Evolutionary conservation across 2,113 vertebrate species (phyloP), one percentile per base, ranked within the genome.

Genomic region (Rhagologus leucostigma): DNA sequence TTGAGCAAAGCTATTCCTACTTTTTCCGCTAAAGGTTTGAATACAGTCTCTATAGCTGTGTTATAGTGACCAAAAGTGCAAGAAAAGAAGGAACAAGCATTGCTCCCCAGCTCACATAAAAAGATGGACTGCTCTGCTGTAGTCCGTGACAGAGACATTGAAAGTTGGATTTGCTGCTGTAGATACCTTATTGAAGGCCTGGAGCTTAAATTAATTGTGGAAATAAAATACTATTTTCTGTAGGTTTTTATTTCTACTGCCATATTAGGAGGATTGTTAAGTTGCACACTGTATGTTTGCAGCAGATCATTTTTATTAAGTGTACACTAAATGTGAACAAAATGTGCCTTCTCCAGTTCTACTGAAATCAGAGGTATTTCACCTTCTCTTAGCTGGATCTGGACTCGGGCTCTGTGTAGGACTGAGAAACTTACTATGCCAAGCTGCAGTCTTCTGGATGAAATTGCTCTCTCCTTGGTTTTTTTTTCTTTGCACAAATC

Each of bases 301-400:
- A 93, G 59, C 79, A 95, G 64, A 78, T 91, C 13, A 88, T 95
- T 91, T 96, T 93, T 94, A 70, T 80, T 89, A 93, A 85, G 55
- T 41, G 22, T 59, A n/a, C 3, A 2, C 15, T 93, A 59, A 79
- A 59, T n/a, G 32, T 81, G 75, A 77, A 75, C 30, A 74, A 86
- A 90, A 77, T 70, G 29, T 50, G 4, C 71, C 44, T 35, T 90
- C 10, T 90, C 30, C 30, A 59, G 15, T 81, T 74, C 37, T 73
- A 2, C 30, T 74, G 46, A 83, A 83, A 57, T 83, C 15, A 57
- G 10, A 30, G n/a, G 9, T 88, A 74, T 85, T 95, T 95, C 64
- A 77, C 13, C 32, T 84, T 30, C 26, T 80, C 22, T 90, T 83
- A 67, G 22, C 9, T 76, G 33, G 30, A 47, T 74, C 21, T 74